phyloP scores from a whole-genome alignment of 2,797 vertebrate genomes.

The Bovichtus diacanthus region DNA sequence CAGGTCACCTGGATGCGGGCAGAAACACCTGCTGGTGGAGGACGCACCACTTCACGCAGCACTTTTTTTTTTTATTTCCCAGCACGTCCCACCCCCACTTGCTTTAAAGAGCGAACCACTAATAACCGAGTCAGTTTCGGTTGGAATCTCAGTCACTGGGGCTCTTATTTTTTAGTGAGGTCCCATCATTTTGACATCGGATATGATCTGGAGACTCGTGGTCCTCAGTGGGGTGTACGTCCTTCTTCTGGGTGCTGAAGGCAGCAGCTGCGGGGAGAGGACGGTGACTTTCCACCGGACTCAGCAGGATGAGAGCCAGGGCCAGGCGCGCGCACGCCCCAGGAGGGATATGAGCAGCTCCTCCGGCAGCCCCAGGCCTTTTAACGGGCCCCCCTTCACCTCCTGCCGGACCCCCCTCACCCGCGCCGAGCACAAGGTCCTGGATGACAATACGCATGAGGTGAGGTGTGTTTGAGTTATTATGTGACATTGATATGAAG shows the following conservation, averaged over 20 bases:
- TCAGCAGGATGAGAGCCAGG: slow-evolving; percentile 30
- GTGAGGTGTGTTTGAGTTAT: slow-evolving; percentile 55
- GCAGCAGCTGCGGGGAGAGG: slow-evolving; percentile 27
- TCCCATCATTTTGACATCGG: neutral
- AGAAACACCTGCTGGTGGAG: slow-evolving; percentile 61
- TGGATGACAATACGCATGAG: slow-evolving; percentile 81
- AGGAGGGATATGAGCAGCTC: slow-evolving; percentile 58
- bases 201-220: slow-evolving; percentile 68
- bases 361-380: neutral
- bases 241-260: slow-evolving; percentile 39
- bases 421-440: slow-evolving; percentile 63
- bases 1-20: slow-evolving; percentile 69
- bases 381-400: slow-evolving; percentile 63
- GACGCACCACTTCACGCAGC: slow-evolving; percentile 64
- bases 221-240: slow-evolving; percentile 46
- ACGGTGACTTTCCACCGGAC: slow-evolving; percentile 58
- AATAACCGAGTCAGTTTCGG: slow-evolving; percentile 9
- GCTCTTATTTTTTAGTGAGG: neutral
- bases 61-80: slow-evolving; percentile 70
- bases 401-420: slow-evolving; percentile 70
- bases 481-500: neutral
- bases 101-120: slow-evolving; percentile 13
- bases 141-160: slow-evolving; percentile 9
- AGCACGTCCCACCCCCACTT: slow-evolving; percentile 49
- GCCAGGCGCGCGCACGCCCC: slow-evolving; percentile 36